A percentile compares a stretch with the other conserved stretches of the same genome.
phyloP scores from a whole-genome alignment of 2,113 vertebrate genomes.

The Saccopteryx leptura region DNA sequence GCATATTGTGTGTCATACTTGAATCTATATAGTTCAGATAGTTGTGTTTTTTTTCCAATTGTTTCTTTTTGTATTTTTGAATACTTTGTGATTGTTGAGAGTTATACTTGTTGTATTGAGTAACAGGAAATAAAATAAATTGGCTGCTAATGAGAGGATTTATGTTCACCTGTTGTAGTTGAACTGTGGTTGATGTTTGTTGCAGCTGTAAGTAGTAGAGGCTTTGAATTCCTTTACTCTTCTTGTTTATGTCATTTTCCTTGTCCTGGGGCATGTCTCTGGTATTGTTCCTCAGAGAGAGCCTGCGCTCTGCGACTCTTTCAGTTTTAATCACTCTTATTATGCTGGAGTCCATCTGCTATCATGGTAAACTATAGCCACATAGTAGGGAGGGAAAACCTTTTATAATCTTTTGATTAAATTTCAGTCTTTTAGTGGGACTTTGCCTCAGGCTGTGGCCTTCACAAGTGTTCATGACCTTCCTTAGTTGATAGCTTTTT shows the following conservation, averaged over 20 bases:
- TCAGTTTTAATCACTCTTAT: background rate
- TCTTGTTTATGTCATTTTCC: background rate
- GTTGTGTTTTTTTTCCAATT: background rate
- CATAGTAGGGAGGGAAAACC: background rate
- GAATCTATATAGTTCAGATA: background rate
- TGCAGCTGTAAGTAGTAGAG: background rate
- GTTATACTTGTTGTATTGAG: background rate
- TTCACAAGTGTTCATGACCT: background rate
- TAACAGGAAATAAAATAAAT: background rate
- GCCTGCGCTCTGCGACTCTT: background rate
- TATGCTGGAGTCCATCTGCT: background rate
- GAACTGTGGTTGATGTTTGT: background rate
- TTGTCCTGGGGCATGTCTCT: background rate
- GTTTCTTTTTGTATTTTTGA: background rate
- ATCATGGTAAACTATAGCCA: background rate
- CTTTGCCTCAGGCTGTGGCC: background rate
- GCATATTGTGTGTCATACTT: background rate
- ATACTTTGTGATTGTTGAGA: background rate
- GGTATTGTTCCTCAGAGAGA: background rate
- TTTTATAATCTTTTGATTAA: conserved; percentile 4
- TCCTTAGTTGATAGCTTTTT: background rate
- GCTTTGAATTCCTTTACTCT: background rate
- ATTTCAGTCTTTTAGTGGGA: background rate
- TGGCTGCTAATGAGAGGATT: background rate
- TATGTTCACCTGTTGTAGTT: background rate